These are phyloP conservation scores for Tragopan temminckii DNA, from an alignment of 2,797 vertebrate genomes.

Conservation along the genomic window DNA sequence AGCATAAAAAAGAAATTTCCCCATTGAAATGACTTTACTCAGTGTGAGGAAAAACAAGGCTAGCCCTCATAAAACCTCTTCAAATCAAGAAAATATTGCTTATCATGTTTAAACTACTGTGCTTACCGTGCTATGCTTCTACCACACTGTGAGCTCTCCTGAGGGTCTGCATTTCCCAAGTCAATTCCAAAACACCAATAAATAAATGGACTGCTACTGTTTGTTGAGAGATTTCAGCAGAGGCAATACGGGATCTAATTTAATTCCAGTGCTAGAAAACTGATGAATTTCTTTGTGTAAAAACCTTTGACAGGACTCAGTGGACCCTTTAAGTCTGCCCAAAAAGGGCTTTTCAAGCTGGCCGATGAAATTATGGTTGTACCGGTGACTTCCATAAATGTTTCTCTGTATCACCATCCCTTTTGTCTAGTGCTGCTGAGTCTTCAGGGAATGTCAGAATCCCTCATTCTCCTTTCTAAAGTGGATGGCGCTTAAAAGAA, in stretches of 20 bases:
- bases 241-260: constrained; percentile 42
- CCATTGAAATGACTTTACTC: background rate
- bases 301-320: constrained; percentile 72
- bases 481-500: background rate
- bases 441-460: constrained; percentile 55
- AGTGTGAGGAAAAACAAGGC: constrained; percentile 12
- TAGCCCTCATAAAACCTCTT: constrained; percentile 6
- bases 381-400: constrained; percentile 54
- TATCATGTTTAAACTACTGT: background rate
- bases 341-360: constrained; percentile 59
- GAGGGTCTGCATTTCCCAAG: background rate
- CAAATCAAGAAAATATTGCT: constrained; percentile 14
- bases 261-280: constrained; percentile 50
- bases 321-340: constrained; percentile 32
- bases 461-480: constrained; percentile 45
- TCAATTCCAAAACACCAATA: background rate
- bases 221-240: constrained; percentile 17
- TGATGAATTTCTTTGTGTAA: constrained; percentile 60
- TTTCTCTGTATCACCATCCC: constrained; percentile 34
- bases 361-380: constrained; percentile 58
- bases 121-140: background rate
- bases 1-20: constrained; percentile 27
- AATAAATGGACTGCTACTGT: constrained; percentile 49
- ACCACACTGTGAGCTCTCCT: background rate
- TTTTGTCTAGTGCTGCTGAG: constrained; percentile 21